Conservation (phyloP, 2,113 vertebrate genomes). For the Tachuris rubrigastra region DNA sequence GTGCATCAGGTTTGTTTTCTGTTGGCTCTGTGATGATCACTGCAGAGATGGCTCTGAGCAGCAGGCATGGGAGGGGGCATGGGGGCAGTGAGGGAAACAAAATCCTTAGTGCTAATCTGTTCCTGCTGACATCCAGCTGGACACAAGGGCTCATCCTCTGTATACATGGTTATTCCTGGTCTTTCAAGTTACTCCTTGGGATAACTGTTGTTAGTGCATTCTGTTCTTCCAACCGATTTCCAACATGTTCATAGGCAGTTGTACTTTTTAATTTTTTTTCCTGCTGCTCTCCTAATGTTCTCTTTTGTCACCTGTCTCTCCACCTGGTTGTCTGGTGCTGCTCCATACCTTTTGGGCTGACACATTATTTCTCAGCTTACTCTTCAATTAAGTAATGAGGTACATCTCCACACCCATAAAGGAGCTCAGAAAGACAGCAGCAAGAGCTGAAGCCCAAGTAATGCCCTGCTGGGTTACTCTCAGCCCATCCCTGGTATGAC, state of each 20-base stretch:
- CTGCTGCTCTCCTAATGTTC: neutral
- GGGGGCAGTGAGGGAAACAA: neutral
- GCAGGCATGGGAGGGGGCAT: rapidly evolving
- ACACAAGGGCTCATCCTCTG: neutral
- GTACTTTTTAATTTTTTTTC: neutral
- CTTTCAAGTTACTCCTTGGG: neutral
- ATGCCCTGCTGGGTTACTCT: neutral
- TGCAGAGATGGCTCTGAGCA: neutral
- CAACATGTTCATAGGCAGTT: neutral
- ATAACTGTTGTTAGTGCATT: neutral
- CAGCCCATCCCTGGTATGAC: neutral
- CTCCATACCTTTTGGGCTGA: neutral
- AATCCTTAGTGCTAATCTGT: neutral
- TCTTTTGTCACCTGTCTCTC: neutral
- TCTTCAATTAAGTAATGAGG: neutral
- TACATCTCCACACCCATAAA: neutral
- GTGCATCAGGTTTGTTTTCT: neutral
- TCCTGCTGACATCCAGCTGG: neutral
- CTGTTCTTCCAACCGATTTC: neutral
- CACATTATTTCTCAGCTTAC: neutral
- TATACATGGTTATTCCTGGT: neutral
- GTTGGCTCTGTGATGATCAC: neutral
- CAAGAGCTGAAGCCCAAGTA: neutral
- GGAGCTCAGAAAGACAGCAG: neutral
- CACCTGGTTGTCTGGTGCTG: neutral